phyloP scores from a whole-genome alignment of 2,797 vertebrate species.

The Cetoscarus ocellatus region DNA sequence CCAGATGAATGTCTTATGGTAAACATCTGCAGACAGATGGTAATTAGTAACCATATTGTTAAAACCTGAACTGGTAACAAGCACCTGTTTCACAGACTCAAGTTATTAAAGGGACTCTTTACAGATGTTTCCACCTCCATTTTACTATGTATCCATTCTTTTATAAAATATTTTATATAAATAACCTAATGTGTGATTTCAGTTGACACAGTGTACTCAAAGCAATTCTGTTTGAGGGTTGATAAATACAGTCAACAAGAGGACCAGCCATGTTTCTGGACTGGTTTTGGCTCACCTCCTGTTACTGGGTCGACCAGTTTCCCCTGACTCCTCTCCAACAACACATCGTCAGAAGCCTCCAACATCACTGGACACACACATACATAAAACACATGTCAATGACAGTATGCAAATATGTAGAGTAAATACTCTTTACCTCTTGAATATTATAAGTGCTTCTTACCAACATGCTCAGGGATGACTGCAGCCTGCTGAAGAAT shows the following conservation, averaged over 20 bases:
- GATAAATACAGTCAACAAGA: too few species aligned
- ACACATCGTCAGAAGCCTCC: constrained; percentile 86
- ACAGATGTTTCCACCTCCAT: not conserved
- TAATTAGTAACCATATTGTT: not conserved
- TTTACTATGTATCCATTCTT: not conserved
- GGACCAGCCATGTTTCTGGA: not conserved
- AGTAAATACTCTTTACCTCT: not conserved
- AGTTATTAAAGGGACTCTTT: not conserved
- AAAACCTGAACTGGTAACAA: not conserved
- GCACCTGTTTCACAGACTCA: not conserved
- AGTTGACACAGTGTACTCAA: not conserved
- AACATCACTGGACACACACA: constrained; percentile 85
- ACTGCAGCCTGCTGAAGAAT: constrained; percentile 87
- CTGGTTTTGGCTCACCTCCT: constrained; percentile 83
- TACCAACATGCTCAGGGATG: constrained; percentile 90
- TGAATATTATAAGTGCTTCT: constrained; percentile 61
- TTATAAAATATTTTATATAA: not conserved
- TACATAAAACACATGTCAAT: constrained; percentile 10
- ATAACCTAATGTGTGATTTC: not conserved
- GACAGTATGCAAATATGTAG: not conserved
- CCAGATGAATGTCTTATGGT: constrained; percentile 80
- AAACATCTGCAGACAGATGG: constrained; percentile 65
- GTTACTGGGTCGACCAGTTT: constrained; percentile 88
- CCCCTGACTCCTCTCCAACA: constrained; percentile 88
- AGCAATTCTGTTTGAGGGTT: too few species aligned